A percentile compares a stretch with the other conserved stretches of the same genome.
These are phyloP conservation scores for Typhlomys cinereus DNA, from an alignment of 2,113 vertebrate species.

Conservation along the genomic window DNA sequence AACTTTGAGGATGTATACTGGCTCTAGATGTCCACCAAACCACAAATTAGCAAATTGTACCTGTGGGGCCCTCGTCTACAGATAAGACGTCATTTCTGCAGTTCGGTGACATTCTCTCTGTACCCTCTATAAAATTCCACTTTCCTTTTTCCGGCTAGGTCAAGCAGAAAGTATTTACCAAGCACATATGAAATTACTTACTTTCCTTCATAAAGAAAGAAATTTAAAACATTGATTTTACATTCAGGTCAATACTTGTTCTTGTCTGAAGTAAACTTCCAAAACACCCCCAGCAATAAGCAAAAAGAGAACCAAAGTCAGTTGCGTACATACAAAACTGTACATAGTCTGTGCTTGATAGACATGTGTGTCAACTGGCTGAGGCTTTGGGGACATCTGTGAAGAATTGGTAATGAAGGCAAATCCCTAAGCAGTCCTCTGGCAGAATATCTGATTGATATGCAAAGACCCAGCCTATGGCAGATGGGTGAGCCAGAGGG, in stretches of 20 bases:
- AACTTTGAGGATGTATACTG: not conserved
- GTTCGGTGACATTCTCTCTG: not conserved
- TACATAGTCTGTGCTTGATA: not conserved
- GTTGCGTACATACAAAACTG: not conserved
- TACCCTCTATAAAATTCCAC: not conserved
- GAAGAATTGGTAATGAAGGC: too few relatives aligned
- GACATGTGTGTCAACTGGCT: too few relatives aligned
- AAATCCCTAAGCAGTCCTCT: too few relatives aligned
- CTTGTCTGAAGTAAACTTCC: constrained; percentile 42
- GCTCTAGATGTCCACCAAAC: rapidly evolving
- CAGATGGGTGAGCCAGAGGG: too few relatives aligned
- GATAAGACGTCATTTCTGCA: not conserved
- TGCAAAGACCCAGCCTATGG: too few relatives aligned
- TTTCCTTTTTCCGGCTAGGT: not conserved
- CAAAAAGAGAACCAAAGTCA: not conserved
- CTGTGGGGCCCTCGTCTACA: rapidly evolving
- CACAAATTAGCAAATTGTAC: not conserved
- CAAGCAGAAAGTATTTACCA: constrained; percentile 16
- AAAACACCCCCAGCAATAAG: not conserved
- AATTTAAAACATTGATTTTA: constrained; percentile 58
- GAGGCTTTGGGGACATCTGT: too few relatives aligned
- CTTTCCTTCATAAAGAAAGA: constrained; percentile 43
- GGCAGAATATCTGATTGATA: too few relatives aligned
- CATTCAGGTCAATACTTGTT: constrained; percentile 36
- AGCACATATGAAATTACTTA: constrained; percentile 19